Conservation (phyloP, 2,113 vertebrate species). For the Tricholaema leucomelas region DNA sequence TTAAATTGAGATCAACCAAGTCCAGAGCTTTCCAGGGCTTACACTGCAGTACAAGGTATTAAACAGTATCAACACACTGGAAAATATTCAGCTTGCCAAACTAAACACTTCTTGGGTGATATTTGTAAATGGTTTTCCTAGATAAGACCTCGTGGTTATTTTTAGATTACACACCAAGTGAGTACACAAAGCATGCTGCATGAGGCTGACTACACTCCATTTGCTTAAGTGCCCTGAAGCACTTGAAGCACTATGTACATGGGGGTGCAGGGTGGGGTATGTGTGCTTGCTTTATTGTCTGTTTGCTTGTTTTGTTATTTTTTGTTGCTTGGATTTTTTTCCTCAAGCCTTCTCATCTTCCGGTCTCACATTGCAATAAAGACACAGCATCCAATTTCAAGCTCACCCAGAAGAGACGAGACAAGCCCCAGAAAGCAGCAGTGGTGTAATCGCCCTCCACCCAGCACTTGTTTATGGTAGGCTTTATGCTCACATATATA, state of each 20-base stretch:
- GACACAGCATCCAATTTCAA: not conserved
- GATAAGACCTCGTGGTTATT: not conserved
- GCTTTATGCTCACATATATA: not conserved
- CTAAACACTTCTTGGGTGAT: not conserved
- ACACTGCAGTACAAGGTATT: not conserved
- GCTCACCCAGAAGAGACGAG: not conserved
- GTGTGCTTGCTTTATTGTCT: not conserved
- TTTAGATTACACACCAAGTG: not conserved
- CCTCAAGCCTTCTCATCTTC: not conserved
- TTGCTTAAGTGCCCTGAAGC: slow-evolving; percentile 1
- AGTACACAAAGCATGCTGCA: not conserved
- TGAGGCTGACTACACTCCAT: not conserved
- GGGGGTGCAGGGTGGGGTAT: not conserved
- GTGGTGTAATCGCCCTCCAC: not conserved
- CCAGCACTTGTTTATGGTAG: not conserved
- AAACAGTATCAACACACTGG: not conserved
- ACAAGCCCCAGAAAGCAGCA: not conserved
- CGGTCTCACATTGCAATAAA: not conserved
- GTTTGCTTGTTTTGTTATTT: not conserved
- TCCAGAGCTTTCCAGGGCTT: not conserved
- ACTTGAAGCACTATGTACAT: not conserved
- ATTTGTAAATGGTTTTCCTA: not conserved
- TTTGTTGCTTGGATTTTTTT: not conserved
- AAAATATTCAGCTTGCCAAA: not conserved
- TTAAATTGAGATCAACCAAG: not conserved